A percentile compares a stretch with the other conserved stretches of the same genome.
phyloP scores from a whole-genome alignment of 2,797 vertebrate genomes.

The Pseudotriccus pelzelni region DNA sequence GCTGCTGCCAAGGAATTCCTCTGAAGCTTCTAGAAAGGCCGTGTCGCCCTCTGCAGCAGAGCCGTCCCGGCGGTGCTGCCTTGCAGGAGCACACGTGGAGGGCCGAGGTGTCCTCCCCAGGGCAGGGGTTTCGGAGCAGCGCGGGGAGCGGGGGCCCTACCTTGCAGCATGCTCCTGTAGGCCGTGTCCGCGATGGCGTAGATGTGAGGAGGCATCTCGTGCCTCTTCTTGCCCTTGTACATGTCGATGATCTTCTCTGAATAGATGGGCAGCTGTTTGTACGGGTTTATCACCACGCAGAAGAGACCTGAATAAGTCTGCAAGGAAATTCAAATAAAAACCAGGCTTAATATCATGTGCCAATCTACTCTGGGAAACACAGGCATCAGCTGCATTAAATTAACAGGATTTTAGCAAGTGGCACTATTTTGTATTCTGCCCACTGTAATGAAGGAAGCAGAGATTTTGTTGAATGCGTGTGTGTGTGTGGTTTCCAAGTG shows the following conservation, averaged over 20 bases:
- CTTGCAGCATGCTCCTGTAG: slow-evolving; percentile 99
- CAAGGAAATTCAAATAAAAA: neutral
- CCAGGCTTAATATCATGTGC: rapidly evolving
- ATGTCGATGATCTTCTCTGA: slow-evolving; percentile 98
- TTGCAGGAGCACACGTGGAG: neutral
- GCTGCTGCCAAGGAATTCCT: slow-evolving; percentile 68
- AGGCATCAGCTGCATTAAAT: neutral
- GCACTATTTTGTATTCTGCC: neutral
- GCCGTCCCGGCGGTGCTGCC: neutral
- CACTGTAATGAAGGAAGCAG: neutral
- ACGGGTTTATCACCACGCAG: slow-evolving; percentile 96
- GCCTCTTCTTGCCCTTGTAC: slow-evolving; percentile 99
- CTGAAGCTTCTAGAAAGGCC: slow-evolving; percentile 33
- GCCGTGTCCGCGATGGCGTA: slow-evolving; percentile 94
- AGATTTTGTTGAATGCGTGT: neutral
- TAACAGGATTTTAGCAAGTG: neutral
- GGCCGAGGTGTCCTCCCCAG: neutral
- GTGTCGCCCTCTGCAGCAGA: neutral
- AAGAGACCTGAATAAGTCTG: slow-evolving; percentile 98
- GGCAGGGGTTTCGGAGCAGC: neutral
- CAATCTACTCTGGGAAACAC: neutral
- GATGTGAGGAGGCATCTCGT: slow-evolving; percentile 96
- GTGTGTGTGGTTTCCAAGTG: neutral
- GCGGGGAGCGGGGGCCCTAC: slow-evolving; percentile 66
- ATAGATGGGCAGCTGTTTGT: slow-evolving; percentile 97